phyloP scores from a whole-genome alignment of 2,113 vertebrate species.

The Canis aureus region DNA sequence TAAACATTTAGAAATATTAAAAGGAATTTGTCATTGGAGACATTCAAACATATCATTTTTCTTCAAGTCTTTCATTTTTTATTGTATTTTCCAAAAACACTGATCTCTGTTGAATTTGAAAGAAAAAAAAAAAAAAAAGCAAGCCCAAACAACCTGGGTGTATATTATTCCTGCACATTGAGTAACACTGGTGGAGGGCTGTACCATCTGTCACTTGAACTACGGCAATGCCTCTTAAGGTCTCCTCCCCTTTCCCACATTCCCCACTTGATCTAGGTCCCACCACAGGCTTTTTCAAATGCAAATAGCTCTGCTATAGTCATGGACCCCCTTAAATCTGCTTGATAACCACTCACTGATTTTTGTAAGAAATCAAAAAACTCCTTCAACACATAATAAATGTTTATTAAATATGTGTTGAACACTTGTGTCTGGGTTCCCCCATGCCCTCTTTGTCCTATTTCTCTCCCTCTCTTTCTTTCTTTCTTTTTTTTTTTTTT shows the following conservation, averaged over 20 bases:
- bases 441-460: background rate
- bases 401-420: background rate
- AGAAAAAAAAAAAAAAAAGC: background rate
- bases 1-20: background rate
- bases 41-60: background rate
- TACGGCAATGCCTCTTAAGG: rapidly evolving
- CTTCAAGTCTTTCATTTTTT: background rate
- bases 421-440: background rate
- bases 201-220: background rate
- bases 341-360: background rate
- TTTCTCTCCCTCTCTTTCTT: background rate
- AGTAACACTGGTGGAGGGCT: background rate
- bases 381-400: background rate
- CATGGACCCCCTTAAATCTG: background rate
- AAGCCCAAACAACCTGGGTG: background rate
- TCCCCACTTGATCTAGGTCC: background rate
- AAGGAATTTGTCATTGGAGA: background rate
- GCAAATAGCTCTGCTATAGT: background rate
- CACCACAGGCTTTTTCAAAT: background rate
- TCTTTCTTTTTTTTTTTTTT: no score
- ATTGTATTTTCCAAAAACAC: background rate
- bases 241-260: background rate
- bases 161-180: no score
- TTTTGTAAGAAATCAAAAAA: background rate
- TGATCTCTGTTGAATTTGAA: background rate